A percentile compares a stretch with the other conserved stretches of the same genome.
Evolutionary conservation across 2,888 invertebrate genomes (phyloP).

Genomic region (Tachina fera): DNA sequence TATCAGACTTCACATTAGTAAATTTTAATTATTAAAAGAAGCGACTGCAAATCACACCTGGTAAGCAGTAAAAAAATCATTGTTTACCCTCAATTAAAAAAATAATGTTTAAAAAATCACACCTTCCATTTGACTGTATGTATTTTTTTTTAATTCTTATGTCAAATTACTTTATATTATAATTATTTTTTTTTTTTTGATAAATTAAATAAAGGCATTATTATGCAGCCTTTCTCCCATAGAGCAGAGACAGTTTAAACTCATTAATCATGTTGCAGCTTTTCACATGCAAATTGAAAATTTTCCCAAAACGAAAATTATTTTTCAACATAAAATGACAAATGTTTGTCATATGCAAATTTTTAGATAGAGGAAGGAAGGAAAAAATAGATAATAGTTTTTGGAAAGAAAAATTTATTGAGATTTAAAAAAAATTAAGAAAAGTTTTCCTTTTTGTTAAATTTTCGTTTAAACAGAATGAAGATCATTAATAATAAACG

Average conservation of each 20-base stretch:
- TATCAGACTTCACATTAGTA: no score
- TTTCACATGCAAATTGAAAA: constrained; percentile 66
- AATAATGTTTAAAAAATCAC: constrained; percentile 28
- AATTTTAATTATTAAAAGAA: no score
- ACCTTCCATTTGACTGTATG: constrained; percentile 14
- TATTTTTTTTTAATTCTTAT: not conserved
- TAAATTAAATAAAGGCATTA: constrained; percentile 14
- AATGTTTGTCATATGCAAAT: constrained; percentile 75
- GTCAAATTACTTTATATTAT: constrained; percentile 45
- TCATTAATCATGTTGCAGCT: constrained; percentile 72
- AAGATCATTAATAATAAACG: constrained; percentile 81
- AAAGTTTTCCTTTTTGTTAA: constrained; percentile 26
- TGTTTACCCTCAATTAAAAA: constrained; percentile 4
- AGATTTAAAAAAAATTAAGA: constrained; percentile 13
- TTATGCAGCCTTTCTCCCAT: not conserved
- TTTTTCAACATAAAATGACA: constrained; percentile 75
- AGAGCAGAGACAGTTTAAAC: constrained; percentile 60
- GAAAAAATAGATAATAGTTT: constrained; percentile 16
- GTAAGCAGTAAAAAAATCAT: not conserved
- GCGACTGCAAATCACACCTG: no score
- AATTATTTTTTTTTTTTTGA: constrained; percentile 31
- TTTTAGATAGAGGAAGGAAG: not conserved
- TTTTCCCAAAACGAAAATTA: constrained; percentile 67
- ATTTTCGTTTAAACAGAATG: constrained; percentile 8
- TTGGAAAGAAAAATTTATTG: constrained; percentile 53